Base-by-base conservation (phyloP, 2,888 invertebrate genomes). In the Prostheceraeus crozeri region DNA sequence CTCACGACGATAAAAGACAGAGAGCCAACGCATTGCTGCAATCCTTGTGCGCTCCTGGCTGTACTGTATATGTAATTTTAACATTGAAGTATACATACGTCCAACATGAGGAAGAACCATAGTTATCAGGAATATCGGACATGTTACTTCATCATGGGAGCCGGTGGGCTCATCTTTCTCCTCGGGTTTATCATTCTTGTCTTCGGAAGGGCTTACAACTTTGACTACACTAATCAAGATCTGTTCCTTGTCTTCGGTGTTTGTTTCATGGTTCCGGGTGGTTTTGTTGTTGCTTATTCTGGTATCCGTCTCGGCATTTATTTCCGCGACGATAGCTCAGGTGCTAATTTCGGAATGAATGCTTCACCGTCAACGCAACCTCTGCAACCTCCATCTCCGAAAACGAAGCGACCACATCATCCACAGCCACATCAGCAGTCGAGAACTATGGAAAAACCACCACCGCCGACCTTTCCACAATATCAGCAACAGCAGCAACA, bases 201-300 rank as follows among this genome's bases (percentile, higher is more conserved):
- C 2, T 36, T 36, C 4, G 36, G 36, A 19, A 16, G 36, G 36
- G 19, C 36, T 3, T 36, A 36, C 36, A 23, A 23, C 16, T 36
- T 36, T 4, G 36, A 36, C 4, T 16, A 23, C 2, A 36, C 36
- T 2, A 36, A 36, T 36, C 21, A 36, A 16, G 36, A 36, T 36
- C 36, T 36, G 36, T 36, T 36, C 36, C 16, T 36, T 16, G 36
- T 36, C 4, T 36, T 36, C 21, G 36, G 36, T 23, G 36, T 36
- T 3, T 19, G 16, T 36, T 36, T 36, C 4, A 23, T 36, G 3
- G 4, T 36, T 4, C 4, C 21, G 4, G 36, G 36, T 4, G 19
- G 16, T 4, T 16, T 4, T 3, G 4, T 36, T 2, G 36, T 23
- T 4, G 36, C 36, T 4, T 36, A 36, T 23, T 23, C 36, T 3